These are phyloP conservation scores for Clupea harengus DNA, from an alignment of 2,113 vertebrate species.

Conservation along the genomic window DNA sequence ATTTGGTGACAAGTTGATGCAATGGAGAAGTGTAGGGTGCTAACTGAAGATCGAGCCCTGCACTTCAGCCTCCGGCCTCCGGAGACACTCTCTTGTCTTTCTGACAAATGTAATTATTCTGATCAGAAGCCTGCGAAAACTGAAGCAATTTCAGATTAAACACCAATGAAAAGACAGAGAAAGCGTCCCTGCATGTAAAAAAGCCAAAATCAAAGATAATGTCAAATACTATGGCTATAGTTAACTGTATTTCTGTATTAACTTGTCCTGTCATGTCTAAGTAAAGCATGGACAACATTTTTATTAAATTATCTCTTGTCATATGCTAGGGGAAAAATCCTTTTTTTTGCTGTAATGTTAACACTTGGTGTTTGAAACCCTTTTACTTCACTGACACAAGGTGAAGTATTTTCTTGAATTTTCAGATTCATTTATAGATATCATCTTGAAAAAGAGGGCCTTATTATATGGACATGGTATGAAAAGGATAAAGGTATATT, in stretches of 20 bases:
- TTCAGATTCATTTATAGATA: slow-evolving; percentile 58
- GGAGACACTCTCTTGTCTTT: background rate
- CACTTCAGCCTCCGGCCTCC: slow-evolving; percentile 3
- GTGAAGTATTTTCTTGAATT: slow-evolving; percentile 57
- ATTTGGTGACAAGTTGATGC: background rate
- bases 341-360: slow-evolving; percentile 35
- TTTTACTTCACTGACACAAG: slow-evolving; percentile 51
- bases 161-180: slow-evolving; percentile 35
- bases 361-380: slow-evolving; percentile 47
- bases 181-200: slow-evolving; percentile 19
- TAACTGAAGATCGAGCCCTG: background rate
- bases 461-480: slow-evolving; percentile 57
- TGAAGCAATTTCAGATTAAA: slow-evolving; percentile 21
- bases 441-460: slow-evolving; percentile 58
- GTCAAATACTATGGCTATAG: background rate
- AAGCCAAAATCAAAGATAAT: background rate
- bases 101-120: background rate
- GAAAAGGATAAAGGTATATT: slow-evolving; percentile 59
- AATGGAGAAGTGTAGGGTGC: background rate
- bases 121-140: background rate
- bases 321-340: background rate
- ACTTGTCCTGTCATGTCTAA: background rate
- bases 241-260: background rate
- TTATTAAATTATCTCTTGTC: slow-evolving; percentile 7
- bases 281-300: slow-evolving; percentile 16